Percentiles rank a stretch among this genome's conserved stretches.
Evolutionary conservation across 30 jellyfish, hydroid and myxozoan genomes (phyloP).

Genomic region (Hydractinia echinata): DNA sequence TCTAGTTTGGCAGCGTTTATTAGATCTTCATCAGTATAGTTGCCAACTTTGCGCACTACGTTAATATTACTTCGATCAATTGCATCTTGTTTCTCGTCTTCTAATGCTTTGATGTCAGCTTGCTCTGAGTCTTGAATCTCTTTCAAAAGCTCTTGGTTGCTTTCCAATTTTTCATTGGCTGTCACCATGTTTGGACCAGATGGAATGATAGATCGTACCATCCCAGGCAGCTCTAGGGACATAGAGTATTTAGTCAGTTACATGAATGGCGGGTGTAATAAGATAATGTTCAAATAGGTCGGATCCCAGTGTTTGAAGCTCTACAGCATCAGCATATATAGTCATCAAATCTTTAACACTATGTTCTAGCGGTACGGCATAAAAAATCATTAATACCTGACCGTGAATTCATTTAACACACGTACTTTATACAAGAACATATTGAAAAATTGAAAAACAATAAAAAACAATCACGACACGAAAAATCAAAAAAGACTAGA

Average conservation of each 20-base stretch:
- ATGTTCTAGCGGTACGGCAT: too few species aligned
- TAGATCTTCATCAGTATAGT: constrained; percentile 14
- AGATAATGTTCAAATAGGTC: too few species aligned
- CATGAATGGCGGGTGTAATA: background rate
- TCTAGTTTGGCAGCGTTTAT: background rate
- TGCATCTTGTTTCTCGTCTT: constrained; percentile 5
- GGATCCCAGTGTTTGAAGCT: too few species aligned
- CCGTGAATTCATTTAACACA: too few species aligned
- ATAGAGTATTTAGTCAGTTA: background rate
- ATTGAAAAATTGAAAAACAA: too few species aligned
- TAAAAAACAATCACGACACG: too few species aligned
- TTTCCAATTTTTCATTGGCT: background rate
- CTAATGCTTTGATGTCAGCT: constrained; percentile 1
- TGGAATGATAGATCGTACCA: background rate
- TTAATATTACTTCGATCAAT: background rate
- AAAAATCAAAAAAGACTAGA: too few species aligned
- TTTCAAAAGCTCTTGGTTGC: background rate
- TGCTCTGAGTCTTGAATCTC: background rate
- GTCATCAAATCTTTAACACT: too few species aligned
- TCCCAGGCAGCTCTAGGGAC: constrained; percentile 7
- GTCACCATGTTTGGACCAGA: background rate
- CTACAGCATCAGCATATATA: too few species aligned
- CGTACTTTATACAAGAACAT: too few species aligned
- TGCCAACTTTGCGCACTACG: background rate
- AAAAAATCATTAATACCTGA: too few species aligned